Conservation (phyloP, 2,797 vertebrate genomes). For the Enteromius treurensis region DNA sequence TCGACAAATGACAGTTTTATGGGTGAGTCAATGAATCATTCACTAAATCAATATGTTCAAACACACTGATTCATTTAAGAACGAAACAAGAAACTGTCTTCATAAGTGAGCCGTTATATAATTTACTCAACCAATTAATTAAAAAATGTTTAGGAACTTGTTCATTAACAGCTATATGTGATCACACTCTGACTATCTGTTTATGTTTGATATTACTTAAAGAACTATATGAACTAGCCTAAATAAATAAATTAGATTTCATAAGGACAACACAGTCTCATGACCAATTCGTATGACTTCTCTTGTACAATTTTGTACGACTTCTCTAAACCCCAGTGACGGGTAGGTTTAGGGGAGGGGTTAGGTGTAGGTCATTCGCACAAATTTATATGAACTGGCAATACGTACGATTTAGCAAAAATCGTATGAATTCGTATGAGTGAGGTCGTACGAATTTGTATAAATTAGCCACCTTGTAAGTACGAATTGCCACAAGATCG, state of each 20-base stretch:
- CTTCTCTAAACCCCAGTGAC: too few relatives aligned
- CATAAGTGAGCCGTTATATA: not conserved
- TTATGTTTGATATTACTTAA: not conserved
- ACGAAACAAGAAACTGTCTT: not conserved
- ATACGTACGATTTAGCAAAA: too few relatives aligned
- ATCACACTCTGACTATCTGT: not conserved
- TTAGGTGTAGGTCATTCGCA: too few relatives aligned
- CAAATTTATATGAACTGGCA: too few relatives aligned
- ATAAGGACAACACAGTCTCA: too few relatives aligned
- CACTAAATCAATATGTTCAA: not conserved
- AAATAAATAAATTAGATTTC: not conserved
- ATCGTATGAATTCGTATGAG: too few relatives aligned
- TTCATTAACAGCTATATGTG: not conserved
- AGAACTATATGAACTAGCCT: not conserved
- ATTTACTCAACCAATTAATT: not conserved
- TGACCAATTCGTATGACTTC: too few relatives aligned
- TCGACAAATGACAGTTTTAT: not conserved
- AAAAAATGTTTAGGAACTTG: not conserved
- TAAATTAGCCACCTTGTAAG: too few relatives aligned
- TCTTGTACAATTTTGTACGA: too few relatives aligned
- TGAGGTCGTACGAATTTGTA: too few relatives aligned
- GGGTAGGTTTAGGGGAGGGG: too few relatives aligned
- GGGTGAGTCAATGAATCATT: not conserved
- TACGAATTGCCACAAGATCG: too few relatives aligned
- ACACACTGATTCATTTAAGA: not conserved